These are phyloP conservation scores for Proctacanthus coquilletti DNA, from an alignment of 1,140 invertebrate species.

Conservation along the genomic window DNA sequence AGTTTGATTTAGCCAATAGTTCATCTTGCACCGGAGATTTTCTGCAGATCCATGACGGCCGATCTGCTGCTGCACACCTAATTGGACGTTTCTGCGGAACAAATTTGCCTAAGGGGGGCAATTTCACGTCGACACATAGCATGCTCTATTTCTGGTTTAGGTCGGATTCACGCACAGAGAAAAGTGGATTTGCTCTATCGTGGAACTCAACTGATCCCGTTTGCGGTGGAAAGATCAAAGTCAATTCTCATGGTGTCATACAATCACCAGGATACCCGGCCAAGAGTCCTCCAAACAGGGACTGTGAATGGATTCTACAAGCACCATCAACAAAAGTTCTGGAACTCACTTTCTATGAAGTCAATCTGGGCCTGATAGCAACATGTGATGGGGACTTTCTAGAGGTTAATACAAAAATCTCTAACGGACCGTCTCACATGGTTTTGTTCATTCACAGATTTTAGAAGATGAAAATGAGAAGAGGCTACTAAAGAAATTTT, in stretches of 20 bases:
- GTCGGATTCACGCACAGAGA: slow-evolving; percentile 43
- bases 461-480: too few species aligned
- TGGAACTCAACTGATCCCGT: slow-evolving; percentile 50
- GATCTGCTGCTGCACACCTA: slow-evolving; percentile 43
- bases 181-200: slow-evolving; percentile 40
- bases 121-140: slow-evolving; percentile 55
- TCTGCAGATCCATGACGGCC: slow-evolving; percentile 65
- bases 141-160: slow-evolving; percentile 62
- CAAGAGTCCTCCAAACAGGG: slow-evolving; percentile 57
- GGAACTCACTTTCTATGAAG: too few species aligned
- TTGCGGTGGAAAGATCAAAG: slow-evolving; percentile 47
- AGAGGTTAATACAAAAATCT: slow-evolving; percentile 35
- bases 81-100: slow-evolving; percentile 64
- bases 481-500: slow-evolving; percentile 54
- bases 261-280: slow-evolving; percentile 69
- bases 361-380: too few species aligned
- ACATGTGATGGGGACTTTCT: slow-evolving; percentile 53
- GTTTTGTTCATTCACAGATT: too few species aligned
- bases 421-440: too few species aligned
- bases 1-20: slow-evolving; percentile 52
- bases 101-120: slow-evolving; percentile 45
- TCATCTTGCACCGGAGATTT: slow-evolving; percentile 48
- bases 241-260: slow-evolving; percentile 46
- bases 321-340: too few species aligned
- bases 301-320: slow-evolving; percentile 62